Evolutionary conservation across 2,888 invertebrate genomes (phyloP).

Genomic region (Drosophila paranaensis): DNA sequence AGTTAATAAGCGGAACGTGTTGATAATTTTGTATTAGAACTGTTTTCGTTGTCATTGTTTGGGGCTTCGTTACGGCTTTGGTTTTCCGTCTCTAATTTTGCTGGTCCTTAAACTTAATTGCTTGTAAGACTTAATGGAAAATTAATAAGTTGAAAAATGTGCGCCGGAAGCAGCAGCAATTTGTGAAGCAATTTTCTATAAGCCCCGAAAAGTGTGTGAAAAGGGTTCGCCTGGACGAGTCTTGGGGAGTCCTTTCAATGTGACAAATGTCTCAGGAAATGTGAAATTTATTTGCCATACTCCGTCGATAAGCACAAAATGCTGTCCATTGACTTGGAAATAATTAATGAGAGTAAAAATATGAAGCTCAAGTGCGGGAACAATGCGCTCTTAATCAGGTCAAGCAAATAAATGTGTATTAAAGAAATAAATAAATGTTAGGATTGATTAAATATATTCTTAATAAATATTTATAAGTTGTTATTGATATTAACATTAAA

Average conservation of each 20-base stretch:
- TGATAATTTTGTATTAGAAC: conserved; percentile 60
- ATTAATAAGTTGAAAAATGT: conserved; percentile 72
- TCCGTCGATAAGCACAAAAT: conserved; percentile 18
- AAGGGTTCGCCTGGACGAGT: conserved; percentile 25
- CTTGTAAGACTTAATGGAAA: conserved; percentile 67
- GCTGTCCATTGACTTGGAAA: conserved; percentile 17
- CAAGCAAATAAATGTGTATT: neutral
- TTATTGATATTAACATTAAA: no score
- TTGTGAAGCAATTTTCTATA: conserved; percentile 40
- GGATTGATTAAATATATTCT: no score
- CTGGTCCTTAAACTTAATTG: conserved; percentile 56
- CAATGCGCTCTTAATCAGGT: neutral
- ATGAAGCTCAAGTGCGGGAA: neutral
- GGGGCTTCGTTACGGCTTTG: conserved; percentile 22
- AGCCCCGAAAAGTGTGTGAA: conserved; percentile 19
- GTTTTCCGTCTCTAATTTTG: conserved; percentile 28
- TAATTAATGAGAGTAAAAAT: conserved; percentile 15
- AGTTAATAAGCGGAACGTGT: conserved; percentile 75
- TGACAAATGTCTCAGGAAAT: conserved; percentile 52
- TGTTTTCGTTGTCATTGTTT: conserved; percentile 24
- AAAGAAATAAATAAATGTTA: no score
- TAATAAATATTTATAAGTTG: no score
- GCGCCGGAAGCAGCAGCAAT: conserved; percentile 53
- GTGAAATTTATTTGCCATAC: conserved; percentile 49
- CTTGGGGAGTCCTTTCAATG: conserved; percentile 16